phyloP scores from a whole-genome alignment of 2,888 invertebrate species.

The Cerastis leucographa region DNA sequence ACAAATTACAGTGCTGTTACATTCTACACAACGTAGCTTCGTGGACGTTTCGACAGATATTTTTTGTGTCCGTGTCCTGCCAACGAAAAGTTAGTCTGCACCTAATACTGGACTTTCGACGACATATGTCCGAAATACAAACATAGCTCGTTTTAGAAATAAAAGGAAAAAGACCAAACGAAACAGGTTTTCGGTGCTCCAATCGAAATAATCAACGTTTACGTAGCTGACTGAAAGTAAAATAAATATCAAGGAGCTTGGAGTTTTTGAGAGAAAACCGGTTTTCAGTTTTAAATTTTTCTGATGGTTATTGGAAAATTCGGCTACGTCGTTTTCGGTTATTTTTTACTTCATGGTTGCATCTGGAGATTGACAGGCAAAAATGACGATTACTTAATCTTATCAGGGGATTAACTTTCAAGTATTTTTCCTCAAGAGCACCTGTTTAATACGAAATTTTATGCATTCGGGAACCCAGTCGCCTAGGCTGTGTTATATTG shows the following conservation, averaged over 20 bases:
- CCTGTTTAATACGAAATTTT: no score
- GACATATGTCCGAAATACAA: conserved; percentile 23
- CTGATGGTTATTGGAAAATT: background rate
- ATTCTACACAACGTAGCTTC: conserved; percentile 12
- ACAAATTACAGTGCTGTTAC: background rate
- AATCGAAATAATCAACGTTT: conserved; percentile 37
- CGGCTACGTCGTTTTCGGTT: background rate
- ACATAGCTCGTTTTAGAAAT: conserved; percentile 2
- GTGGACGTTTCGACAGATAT: conserved; percentile 17
- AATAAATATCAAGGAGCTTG: conserved; percentile 1
- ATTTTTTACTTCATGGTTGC: background rate
- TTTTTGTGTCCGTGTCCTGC: conserved; percentile 19
- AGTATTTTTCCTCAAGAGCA: no score
- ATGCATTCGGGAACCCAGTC: no score
- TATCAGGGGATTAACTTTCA: background rate
- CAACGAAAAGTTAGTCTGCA: conserved; percentile 36
- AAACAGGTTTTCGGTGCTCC: background rate
- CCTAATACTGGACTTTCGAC: conserved; percentile 9
- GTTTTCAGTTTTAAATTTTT: no score
- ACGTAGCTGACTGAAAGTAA: background rate
- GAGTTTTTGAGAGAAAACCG: background rate
- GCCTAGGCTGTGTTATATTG: background rate
- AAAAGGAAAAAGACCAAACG: conserved; percentile 12
- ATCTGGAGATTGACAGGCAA: background rate
- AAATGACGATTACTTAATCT: background rate